Percentiles rank a stretch among this genome's conserved stretches.
phyloP scores from a whole-genome alignment of 2,888 invertebrate species.

The Drosophila percnosoma region DNA sequence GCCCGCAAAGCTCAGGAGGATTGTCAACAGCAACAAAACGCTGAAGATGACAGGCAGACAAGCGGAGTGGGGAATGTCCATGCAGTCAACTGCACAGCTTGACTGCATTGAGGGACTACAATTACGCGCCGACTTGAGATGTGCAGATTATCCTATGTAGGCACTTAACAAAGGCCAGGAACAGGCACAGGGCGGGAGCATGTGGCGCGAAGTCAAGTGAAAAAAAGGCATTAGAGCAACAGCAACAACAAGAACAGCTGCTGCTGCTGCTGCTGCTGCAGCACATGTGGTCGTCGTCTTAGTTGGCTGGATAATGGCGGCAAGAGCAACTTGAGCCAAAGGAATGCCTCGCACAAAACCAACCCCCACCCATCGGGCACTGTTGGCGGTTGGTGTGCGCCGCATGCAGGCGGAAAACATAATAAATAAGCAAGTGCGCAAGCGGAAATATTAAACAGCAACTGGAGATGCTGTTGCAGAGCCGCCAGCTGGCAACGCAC shows the following conservation, averaged over 20 bases:
- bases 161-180: conserved; percentile 69
- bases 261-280: conserved; percentile 8
- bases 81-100: conserved; percentile 67
- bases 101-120: conserved; percentile 60
- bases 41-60: conserved; percentile 35
- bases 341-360: conserved; percentile 15
- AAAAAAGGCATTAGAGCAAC: conserved; percentile 65
- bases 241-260: conserved; percentile 25
- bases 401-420: conserved; percentile 71
- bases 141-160: conserved; percentile 80
- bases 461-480: conserved; percentile 57
- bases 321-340: conserved; percentile 52
- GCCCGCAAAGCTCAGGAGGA: conserved; percentile 46
- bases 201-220: conserved; percentile 61
- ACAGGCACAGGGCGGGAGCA: conserved; percentile 5
- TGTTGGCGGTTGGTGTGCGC: conserved; percentile 38
- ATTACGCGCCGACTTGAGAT: conserved; percentile 75
- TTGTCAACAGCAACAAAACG: conserved; percentile 54
- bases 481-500: conserved; percentile 55
- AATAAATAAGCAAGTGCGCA: conserved; percentile 79
- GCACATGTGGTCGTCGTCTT: conserved; percentile 56
- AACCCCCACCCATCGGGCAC: background rate
- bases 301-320: conserved; percentile 53
- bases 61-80: conserved; percentile 6
- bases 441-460: conserved; percentile 78